Evolutionary conservation across 37 sponge, comb jelly and placozoan genomes (phyloP).

Genomic region (Hormiphora californensis): DNA sequence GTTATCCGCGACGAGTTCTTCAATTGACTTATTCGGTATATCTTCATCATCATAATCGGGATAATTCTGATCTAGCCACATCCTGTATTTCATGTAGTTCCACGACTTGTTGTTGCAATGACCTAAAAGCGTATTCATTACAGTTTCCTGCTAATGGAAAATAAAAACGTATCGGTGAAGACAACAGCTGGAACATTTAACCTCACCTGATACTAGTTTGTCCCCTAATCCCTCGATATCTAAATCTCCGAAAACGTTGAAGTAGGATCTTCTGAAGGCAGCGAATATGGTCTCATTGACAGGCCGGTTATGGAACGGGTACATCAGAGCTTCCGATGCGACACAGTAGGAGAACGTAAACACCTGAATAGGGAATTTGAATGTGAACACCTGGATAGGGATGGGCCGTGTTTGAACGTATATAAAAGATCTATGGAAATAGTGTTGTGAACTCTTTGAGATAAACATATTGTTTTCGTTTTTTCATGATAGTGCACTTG

Average conservation of each 20-base stretch:
- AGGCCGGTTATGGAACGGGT: constrained; percentile 36
- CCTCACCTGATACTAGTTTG: background rate
- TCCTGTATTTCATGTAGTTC: background rate
- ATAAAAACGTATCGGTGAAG: background rate
- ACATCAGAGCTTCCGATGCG: constrained; percentile 42
- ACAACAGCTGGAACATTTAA: background rate
- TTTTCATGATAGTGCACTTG: no score
- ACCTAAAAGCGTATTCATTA: background rate
- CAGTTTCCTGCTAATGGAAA: background rate
- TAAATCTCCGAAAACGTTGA: constrained; percentile 43
- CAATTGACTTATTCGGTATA: no score
- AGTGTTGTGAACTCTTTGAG: no score
- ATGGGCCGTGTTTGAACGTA: no score
- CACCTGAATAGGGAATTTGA: no score
- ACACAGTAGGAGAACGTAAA: constrained; percentile 53
- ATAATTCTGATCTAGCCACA: background rate
- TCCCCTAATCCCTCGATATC: background rate
- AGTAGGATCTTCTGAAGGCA: constrained; percentile 44
- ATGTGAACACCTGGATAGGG: no score
- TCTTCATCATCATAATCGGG: no score
- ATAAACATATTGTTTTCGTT: no score
- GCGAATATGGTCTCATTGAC: constrained; percentile 30
- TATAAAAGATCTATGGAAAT: no score
- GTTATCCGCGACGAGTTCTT: no score
- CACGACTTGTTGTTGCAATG: constrained; percentile 36